These are phyloP conservation scores for Nycticorax nycticorax DNA, from an alignment of 2,113 vertebrate genomes.

Conservation along the genomic window DNA sequence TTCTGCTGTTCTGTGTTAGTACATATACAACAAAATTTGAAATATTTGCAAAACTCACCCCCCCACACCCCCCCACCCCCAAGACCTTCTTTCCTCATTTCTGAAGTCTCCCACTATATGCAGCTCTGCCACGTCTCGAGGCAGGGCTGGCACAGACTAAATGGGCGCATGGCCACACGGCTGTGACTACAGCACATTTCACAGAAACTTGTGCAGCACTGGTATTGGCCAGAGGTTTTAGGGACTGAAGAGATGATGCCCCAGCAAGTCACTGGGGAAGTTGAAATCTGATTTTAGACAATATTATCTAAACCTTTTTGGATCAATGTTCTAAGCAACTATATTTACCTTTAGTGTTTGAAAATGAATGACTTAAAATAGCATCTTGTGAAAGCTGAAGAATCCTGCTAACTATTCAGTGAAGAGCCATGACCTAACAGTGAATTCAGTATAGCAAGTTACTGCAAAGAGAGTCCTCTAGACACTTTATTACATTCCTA, in stretches of 20 bases:
- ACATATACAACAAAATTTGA: not conserved
- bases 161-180: fast-evolving
- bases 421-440: not conserved
- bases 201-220: fast-evolving
- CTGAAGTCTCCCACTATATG: fast-evolving
- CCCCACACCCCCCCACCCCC: too few species aligned
- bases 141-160: not conserved
- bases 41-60: not conserved
- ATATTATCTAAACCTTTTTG: not conserved
- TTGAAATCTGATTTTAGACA: not conserved
- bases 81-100: too few species aligned
- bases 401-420: not conserved
- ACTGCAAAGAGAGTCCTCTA: not conserved
- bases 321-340: not conserved
- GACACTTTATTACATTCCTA: not conserved
- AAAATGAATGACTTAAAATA: not conserved
- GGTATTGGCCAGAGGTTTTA: fast-evolving
- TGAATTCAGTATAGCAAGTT: not conserved
- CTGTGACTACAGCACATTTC: not conserved
- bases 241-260: not conserved
- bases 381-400: not conserved
- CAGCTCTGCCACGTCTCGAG: not conserved
- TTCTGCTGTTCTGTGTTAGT: not conserved
- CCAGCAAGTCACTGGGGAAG: not conserved
- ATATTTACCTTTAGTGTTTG: not conserved